Evolutionary conservation across 2,888 invertebrate genomes (phyloP).

Genomic region (Rhagonycha lutea): DNA sequence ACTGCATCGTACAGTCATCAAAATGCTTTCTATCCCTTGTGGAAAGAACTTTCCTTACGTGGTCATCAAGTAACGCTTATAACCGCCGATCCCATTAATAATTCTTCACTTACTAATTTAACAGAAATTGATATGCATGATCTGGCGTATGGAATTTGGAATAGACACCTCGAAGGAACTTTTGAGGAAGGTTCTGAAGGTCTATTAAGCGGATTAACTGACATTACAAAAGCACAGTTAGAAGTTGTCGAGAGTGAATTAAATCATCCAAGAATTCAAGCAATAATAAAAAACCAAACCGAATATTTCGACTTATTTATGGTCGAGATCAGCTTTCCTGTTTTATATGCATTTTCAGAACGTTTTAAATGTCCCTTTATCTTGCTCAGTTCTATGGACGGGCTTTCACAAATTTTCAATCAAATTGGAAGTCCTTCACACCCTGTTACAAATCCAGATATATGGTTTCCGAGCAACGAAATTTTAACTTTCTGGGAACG

Average conservation of each 20-base stretch:
- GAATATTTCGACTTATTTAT: background rate
- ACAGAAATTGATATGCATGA: background rate
- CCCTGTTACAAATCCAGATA: background rate
- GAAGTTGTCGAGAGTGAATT: background rate
- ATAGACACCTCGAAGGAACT: background rate
- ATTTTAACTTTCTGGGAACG: background rate
- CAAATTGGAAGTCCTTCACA: background rate
- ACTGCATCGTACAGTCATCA: slow-evolving; percentile 41
- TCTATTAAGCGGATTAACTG: background rate
- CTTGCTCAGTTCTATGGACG: background rate
- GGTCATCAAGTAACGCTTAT: background rate
- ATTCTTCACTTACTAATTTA: background rate
- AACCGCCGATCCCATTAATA: background rate
- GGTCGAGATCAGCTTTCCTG: background rate
- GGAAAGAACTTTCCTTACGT: slow-evolving; percentile 36
- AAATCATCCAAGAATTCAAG: background rate
- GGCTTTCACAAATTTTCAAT: background rate
- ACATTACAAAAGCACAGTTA: background rate
- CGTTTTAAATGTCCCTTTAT: background rate
- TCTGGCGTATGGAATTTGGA: background rate
- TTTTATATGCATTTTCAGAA: background rate
- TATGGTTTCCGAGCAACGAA: background rate
- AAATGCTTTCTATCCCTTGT: slow-evolving; percentile 38
- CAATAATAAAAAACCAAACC: background rate
- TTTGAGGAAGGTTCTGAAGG: background rate